These are phyloP conservation scores for Noturus placidus DNA, from an alignment of 2,113 vertebrate genomes.

Conservation along the genomic window DNA sequence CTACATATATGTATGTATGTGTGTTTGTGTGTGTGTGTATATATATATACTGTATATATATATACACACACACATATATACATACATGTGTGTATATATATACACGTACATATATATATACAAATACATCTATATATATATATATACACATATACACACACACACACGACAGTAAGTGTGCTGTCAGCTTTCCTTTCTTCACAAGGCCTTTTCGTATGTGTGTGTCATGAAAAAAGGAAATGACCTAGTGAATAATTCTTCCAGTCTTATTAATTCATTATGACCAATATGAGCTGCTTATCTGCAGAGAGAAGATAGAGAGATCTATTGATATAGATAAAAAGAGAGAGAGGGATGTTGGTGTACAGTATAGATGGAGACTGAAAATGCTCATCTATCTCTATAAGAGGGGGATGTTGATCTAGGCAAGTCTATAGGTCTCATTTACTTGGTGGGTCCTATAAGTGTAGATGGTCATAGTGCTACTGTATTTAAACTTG, in stretches of 20 bases:
- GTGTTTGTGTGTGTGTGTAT: too few relatives aligned
- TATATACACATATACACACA: constrained; percentile 1
- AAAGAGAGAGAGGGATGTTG: background rate
- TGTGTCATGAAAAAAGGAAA: constrained; percentile 69
- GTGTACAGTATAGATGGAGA: background rate
- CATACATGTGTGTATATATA: too few relatives aligned
- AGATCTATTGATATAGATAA: background rate
- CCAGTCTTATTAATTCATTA: constrained; percentile 73
- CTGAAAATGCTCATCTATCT: background rate
- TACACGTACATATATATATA: background rate
- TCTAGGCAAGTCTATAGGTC: background rate
- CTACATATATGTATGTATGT: too few relatives aligned
- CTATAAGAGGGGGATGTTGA: background rate
- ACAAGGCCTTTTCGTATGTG: constrained; percentile 64
- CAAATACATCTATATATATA: background rate
- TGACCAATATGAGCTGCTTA: constrained; percentile 77
- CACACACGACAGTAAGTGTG: constrained; percentile 62
- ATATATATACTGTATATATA: too few relatives aligned
- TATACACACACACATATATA: too few relatives aligned
- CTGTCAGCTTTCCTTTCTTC: constrained; percentile 61
- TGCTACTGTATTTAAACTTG: constrained; percentile 22
- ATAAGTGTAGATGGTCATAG: background rate
- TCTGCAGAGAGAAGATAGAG: constrained; percentile 60
- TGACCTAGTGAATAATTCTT: constrained; percentile 70
- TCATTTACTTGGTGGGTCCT: background rate